Percentiles rank a stretch among this genome's conserved stretches.
Evolutionary conservation across 2,888 invertebrate species (phyloP).

Genomic region (Polylopha cassiicola): DNA sequence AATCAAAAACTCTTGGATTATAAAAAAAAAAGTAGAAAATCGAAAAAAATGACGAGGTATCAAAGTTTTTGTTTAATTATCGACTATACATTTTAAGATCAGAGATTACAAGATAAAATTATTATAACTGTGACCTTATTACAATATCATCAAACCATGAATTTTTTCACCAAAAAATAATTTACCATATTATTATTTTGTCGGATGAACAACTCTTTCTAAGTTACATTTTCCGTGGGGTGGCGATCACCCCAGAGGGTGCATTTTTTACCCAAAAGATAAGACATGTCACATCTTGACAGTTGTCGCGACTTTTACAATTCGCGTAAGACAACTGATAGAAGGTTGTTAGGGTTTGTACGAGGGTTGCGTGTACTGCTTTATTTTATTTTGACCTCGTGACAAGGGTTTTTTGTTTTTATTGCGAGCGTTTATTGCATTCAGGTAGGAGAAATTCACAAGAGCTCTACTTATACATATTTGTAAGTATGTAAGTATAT

Average conservation of each 20-base stretch:
- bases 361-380: not conserved
- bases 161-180: no score
- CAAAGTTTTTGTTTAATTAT: no score
- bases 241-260: constrained; percentile 49
- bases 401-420: not conserved
- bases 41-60: no score
- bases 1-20: no score
- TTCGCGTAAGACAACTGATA: constrained; percentile 58
- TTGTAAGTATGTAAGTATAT: no score
- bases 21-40: no score
- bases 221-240: constrained; percentile 34
- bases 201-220: constrained; percentile 4
- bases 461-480: no score
- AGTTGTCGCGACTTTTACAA: constrained; percentile 65
- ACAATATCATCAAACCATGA: no score
- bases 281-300: constrained; percentile 68
- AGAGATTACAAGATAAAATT: no score
- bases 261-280: constrained; percentile 59
- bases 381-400: not conserved
- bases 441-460: not conserved
- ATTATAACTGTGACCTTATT: no score
- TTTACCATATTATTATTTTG: not conserved
- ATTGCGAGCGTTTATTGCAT: not conserved
- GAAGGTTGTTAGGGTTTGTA: constrained; percentile 24
- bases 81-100: no score